Evolutionary conservation across 2,113 vertebrate genomes (phyloP).

Genomic region (Melanerpes aurifrons): DNA sequence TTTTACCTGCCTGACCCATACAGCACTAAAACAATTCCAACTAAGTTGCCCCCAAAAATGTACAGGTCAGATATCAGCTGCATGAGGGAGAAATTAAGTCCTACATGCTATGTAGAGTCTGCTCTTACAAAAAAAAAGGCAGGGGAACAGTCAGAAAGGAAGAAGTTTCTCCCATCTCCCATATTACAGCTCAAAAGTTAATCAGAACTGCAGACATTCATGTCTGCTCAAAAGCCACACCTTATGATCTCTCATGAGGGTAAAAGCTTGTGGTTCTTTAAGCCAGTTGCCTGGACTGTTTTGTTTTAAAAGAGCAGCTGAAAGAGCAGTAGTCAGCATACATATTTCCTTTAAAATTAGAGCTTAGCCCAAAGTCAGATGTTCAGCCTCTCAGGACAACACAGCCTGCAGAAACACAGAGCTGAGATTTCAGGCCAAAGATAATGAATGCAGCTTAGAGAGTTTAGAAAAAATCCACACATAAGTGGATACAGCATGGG

Average conservation of each 20-base stretch:
- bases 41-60: background rate
- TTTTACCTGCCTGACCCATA: background rate
- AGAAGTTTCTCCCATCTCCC: background rate
- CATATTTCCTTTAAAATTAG: background rate
- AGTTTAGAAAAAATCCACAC: background rate
- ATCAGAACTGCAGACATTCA: background rate
- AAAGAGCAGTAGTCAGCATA: background rate
- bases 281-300: background rate
- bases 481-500: background rate
- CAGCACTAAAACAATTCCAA: background rate
- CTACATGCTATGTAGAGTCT: background rate
- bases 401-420: background rate
- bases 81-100: background rate
- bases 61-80: background rate
- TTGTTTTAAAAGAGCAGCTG: background rate
- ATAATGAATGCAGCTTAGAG: background rate
- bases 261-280: background rate
- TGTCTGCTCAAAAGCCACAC: background rate
- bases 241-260: fast-evolving
- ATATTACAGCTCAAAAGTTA: background rate
- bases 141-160: background rate
- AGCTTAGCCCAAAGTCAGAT: background rate
- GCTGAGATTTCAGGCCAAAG: background rate
- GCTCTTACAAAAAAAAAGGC: background rate
- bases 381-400: background rate